Conservation (phyloP, 2,888 invertebrate species). For the Mesochorus sp. region DNA sequence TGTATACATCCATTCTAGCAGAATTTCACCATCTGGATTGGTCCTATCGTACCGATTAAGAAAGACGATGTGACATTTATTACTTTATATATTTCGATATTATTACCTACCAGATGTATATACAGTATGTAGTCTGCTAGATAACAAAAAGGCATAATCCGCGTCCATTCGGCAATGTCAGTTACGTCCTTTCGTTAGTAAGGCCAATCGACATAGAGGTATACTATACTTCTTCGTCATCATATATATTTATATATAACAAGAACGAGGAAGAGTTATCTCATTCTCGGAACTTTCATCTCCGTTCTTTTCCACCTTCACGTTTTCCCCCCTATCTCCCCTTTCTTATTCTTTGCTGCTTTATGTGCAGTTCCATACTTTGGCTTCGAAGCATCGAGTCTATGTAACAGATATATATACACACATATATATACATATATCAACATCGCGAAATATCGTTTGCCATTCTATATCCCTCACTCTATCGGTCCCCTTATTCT, state of each 20-base stretch:
- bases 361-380: slow-evolving; percentile 12
- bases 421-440: slow-evolving; percentile 6
- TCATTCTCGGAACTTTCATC: slow-evolving; percentile 59
- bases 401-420: background rate
- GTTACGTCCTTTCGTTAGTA: slow-evolving; percentile 3
- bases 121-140: background rate
- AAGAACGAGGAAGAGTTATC: slow-evolving; percentile 47
- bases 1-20: too few species aligned
- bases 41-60: slow-evolving; percentile 49
- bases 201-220: background rate
- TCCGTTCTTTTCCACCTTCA: slow-evolving; percentile 54
- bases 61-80: slow-evolving; percentile 59
- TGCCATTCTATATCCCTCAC: slow-evolving; percentile 44
- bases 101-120: slow-evolving; percentile 28
- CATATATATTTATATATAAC: slow-evolving; percentile 24
- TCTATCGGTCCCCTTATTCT: slow-evolving; percentile 2
- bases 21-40: slow-evolving; percentile 42
- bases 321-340: slow-evolving; percentile 43
- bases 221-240: slow-evolving; percentile 14
- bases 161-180: background rate
- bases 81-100: slow-evolving; percentile 58
- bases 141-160: background rate
- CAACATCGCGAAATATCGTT: slow-evolving; percentile 50
- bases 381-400: slow-evolving; percentile 29
- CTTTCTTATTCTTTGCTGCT: slow-evolving; percentile 34